phyloP scores from a whole-genome alignment of 2,797 vertebrate genomes.

The Tachyglossus aculeatus region DNA sequence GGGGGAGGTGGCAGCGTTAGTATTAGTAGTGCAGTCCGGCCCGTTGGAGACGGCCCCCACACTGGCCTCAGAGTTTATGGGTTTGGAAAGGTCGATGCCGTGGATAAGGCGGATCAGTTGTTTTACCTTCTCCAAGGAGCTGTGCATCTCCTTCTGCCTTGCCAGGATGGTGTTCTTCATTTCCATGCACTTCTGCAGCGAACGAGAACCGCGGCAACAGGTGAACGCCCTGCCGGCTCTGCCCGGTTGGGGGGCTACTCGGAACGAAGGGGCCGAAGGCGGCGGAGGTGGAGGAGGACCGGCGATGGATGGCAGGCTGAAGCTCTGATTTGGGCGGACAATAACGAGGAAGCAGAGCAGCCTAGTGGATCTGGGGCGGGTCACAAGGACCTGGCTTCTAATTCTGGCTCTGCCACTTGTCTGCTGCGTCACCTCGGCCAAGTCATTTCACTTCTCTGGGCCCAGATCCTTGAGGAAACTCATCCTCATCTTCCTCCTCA shows the following conservation, averaged over 20 bases:
- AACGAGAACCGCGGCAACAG: conserved; percentile 39
- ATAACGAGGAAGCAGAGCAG: no score
- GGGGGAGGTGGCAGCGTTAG: conserved; percentile 77
- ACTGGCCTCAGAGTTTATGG: conserved; percentile 81
- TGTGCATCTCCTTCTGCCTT: conserved; percentile 97
- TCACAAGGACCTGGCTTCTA: no score
- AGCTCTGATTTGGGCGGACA: background rate
- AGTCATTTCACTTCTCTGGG: no score
- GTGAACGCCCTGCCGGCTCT: background rate
- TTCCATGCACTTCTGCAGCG: conserved; percentile 97
- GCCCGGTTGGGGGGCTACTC: background rate
- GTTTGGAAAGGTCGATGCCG: conserved; percentile 92
- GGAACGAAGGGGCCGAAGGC: no score
- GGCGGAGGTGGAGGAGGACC: background rate
- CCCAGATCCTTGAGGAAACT: no score
- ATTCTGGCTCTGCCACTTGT: no score
- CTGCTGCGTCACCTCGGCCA: no score
- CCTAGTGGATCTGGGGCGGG: no score
- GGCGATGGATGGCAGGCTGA: background rate
- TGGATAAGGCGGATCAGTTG: conserved; percentile 97
- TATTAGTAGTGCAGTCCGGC: conserved; percentile 79
- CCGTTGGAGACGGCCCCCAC: conserved; percentile 78
- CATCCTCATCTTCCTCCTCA: no score
- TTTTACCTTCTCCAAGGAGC: conserved; percentile 95
- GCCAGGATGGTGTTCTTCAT: conserved; percentile 96